Evolutionary conservation across 2,797 vertebrate genomes (phyloP).

Genomic region (Ptychobarbus kaznakovi): DNA sequence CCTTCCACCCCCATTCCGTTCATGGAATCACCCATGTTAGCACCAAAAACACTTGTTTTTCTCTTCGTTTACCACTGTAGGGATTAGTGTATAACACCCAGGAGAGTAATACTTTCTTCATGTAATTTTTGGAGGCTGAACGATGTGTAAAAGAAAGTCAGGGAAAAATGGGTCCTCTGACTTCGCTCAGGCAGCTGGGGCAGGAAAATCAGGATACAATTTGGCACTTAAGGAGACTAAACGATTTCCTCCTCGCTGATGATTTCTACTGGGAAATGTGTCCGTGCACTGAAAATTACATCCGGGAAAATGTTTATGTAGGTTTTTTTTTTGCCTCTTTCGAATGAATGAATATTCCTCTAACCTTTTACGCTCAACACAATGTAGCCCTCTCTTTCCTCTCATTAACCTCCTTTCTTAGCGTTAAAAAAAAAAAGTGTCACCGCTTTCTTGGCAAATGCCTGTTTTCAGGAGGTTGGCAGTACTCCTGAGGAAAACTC

Average conservation of each 20-base stretch:
- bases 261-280: constrained; percentile 97
- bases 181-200: constrained; percentile 87
- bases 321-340: constrained; percentile 73
- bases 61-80: constrained; percentile 54
- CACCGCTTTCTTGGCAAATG: constrained; percentile 71
- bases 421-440: constrained; percentile 67
- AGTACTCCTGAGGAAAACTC: constrained; percentile 16
- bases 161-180: constrained; percentile 76
- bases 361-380: constrained; percentile 89
- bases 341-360: constrained; percentile 98
- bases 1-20: constrained; percentile 9
- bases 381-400: constrained; percentile 81
- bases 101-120: not conserved
- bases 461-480: constrained; percentile 43
- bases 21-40: constrained; percentile 18
- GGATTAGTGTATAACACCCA: not conserved
- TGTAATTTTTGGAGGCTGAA: constrained; percentile 66
- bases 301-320: constrained; percentile 99
- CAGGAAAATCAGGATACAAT: constrained; percentile 99
- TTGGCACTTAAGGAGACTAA: constrained; percentile 99
- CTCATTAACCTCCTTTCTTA: constrained; percentile 86
- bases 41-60: constrained; percentile 26
- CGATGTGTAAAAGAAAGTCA: constrained; percentile 73
- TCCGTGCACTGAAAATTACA: constrained; percentile 98
- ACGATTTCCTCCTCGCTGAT: constrained; percentile 99